These are phyloP conservation scores for Planococcus citri DNA, from an alignment of 1,140 invertebrate species.

Conservation along the genomic window DNA sequence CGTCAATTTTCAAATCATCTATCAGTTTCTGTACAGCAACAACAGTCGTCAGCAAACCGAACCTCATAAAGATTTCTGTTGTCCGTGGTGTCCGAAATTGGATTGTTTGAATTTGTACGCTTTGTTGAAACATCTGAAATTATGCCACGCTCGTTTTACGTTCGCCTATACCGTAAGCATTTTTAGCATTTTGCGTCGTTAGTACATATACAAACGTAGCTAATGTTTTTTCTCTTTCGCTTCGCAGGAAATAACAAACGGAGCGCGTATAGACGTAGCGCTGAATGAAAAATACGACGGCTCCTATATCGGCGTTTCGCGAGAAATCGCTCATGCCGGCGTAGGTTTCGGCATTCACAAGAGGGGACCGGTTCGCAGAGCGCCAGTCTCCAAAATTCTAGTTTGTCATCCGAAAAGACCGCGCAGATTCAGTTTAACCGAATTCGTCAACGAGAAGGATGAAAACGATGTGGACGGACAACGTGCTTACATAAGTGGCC, in stretches of 20 bases:
- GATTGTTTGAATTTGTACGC: conserved; percentile 79
- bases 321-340: conserved; percentile 55
- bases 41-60: conserved; percentile 90
- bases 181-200: background rate
- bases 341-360: conserved; percentile 47
- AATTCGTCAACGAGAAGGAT: conserved; percentile 63
- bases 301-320: conserved; percentile 87
- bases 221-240: background rate
- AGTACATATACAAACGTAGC: background rate
- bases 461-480: conserved; percentile 64
- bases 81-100: conserved; percentile 80
- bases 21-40: conserved; percentile 92
- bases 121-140: conserved; percentile 81
- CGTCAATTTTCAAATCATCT: conserved; percentile 57
- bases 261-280: conserved; percentile 83
- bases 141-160: conserved; percentile 84
- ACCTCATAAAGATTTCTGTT: conserved; percentile 78
- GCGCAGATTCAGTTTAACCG: conserved; percentile 55
- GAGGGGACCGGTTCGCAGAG: conserved; percentile 69
- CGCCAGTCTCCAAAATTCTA: conserved; percentile 74
- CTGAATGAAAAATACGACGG: conserved; percentile 92
- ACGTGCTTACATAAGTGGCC: conserved; percentile 73
- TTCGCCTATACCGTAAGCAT: conserved; percentile 76
- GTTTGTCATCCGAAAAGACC: conserved; percentile 69
- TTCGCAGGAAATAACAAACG: conserved; percentile 31